Conservation (phyloP, 2,113 vertebrate species). For the Macrotus californicus region DNA sequence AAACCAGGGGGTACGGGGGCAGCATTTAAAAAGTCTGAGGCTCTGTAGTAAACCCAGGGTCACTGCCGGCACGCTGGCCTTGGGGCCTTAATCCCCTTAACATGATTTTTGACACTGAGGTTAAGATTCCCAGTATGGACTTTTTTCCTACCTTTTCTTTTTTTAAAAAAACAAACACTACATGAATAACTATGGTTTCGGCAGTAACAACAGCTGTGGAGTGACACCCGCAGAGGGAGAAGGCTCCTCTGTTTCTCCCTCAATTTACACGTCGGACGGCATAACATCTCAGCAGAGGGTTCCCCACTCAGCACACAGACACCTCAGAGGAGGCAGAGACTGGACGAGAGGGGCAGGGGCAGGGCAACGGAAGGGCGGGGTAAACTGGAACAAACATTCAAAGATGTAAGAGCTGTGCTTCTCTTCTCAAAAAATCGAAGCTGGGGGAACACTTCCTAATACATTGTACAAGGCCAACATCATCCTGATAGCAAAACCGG, state of each 20-base stretch:
- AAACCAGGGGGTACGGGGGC: neutral
- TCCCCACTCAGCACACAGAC: neutral
- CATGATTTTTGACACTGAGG: neutral
- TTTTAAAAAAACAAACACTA: neutral
- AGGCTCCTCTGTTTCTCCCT: neutral
- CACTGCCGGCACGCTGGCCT: neutral
- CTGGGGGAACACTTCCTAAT: neutral
- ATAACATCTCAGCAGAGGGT: neutral
- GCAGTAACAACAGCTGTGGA: neutral
- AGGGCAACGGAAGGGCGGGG: neutral
- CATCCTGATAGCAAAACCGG: neutral
- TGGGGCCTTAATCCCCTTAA: neutral
- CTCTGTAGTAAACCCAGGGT: fast-evolving
- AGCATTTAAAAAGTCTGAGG: neutral
- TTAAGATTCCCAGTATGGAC: neutral
- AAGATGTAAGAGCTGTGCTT: neutral
- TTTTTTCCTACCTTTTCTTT: neutral
- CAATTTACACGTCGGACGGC: fast-evolving
- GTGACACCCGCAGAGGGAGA: neutral
- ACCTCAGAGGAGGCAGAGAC: neutral
- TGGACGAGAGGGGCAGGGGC: fast-evolving
- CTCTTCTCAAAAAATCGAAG: neutral
- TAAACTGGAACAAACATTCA: too few relatives aligned
- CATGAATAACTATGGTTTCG: neutral
- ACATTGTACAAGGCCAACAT: neutral